Conservation (phyloP, 2,797 vertebrate species). For the Rhynchotus rufescens region DNA sequence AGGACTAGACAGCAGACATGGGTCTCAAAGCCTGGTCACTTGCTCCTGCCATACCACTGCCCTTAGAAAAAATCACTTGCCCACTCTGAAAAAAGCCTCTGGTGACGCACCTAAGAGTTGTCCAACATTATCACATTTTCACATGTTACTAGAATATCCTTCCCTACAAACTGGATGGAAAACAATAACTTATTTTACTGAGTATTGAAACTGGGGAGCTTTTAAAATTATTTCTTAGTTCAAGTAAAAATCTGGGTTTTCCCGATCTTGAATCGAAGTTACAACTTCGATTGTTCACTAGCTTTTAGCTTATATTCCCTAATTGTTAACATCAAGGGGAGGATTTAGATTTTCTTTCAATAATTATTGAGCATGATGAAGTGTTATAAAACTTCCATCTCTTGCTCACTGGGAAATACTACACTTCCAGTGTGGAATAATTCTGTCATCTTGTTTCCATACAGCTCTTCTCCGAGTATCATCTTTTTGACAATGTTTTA, state of each 20-base stretch:
- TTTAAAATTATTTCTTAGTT: background rate
- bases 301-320: background rate
- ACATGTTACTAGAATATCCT: background rate
- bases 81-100: background rate
- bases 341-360: constrained; percentile 17
- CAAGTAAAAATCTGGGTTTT: background rate
- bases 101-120: background rate
- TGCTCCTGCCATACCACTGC: background rate
- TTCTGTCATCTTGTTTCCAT: constrained; percentile 48
- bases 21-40: background rate
- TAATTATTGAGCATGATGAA: background rate
- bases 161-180: background rate
- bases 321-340: constrained; percentile 1
- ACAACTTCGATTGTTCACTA: background rate
- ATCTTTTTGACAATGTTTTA: constrained; percentile 49
- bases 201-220: background rate
- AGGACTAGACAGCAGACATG: background rate
- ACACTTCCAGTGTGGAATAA: constrained; percentile 23
- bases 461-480: constrained; percentile 12
- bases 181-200: background rate
- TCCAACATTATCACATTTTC: background rate
- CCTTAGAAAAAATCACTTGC: background rate
- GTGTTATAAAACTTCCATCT: background rate
- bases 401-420: background rate
- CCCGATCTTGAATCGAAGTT: background rate